Evolutionary conservation across 2,888 invertebrate species (phyloP), one percentile per base, ranked within the genome.

Genomic region (Anoplius nigerrimus): DNA sequence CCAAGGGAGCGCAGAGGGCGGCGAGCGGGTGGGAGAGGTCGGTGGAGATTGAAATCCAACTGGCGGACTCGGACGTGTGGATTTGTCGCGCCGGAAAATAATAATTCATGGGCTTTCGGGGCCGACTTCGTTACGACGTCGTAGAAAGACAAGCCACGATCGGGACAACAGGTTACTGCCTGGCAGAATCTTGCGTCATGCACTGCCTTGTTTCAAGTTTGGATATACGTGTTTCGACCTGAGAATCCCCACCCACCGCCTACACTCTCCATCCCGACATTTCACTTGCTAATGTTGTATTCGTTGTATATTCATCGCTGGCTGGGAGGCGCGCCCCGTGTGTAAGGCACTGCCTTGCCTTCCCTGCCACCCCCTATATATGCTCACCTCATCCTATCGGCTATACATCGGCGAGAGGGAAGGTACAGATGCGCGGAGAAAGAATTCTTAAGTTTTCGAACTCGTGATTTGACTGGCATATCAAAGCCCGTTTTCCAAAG

Each of bases 231-330:
- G 77, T 74, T 74, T 77, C 66, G 69, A 63, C 66, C 62, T 13
- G 64, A 64, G 65, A 62, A 58, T 64, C 65, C 60, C 62, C 65
- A 56, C 45, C 61, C 27, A 16, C 56, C 51, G 46, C 48, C 4
- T 6, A 6, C 67, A 46, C 16, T 20, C 45, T 20, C 62, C 34
- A 54, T 74, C 48, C n/a, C 65, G 72, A 58, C 62, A 84, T 84
- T 84, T 83, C 74, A 84, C 84, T 84, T 84, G 84, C 84, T 84
- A 84, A 84, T 84, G 69, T 64, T 75, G 76, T 74, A 74, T 80
- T 82, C 84, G 82, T 84, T 84, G 84, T 82, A 84, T 83, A 84
- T 84, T 83, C 84, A 83, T 84, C 79, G 82, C 71, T 64, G 65
- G 57, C 48, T 18, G 11, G 62, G 60, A 60, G 48, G 16, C 16